Conservation (phyloP, 2,113 vertebrate genomes). For the Phrynosoma blainvillii region DNA sequence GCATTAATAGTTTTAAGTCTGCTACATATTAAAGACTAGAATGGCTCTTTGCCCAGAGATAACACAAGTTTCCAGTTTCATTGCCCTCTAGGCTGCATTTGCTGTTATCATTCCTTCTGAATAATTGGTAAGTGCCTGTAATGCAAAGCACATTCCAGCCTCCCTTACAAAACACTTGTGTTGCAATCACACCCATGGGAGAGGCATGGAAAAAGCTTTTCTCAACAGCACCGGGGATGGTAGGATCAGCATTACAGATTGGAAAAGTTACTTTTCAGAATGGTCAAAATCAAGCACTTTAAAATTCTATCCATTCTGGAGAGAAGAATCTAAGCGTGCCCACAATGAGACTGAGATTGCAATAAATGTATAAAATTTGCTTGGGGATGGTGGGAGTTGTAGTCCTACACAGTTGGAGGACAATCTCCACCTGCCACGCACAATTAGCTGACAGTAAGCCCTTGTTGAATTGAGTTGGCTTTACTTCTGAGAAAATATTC, state of each 20-base stretch:
- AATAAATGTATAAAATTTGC: background rate
- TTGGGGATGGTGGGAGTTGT: background rate
- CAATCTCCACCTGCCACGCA: background rate
- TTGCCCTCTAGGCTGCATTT: background rate
- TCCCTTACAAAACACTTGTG: background rate
- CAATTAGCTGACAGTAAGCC: background rate
- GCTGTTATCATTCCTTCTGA: background rate
- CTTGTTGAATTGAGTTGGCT: background rate
- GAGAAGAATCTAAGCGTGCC: background rate
- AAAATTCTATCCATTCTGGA: background rate
- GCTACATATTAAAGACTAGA: background rate
- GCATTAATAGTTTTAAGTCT: background rate
- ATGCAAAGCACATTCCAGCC: conserved; percentile 4
- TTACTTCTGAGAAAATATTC: background rate
- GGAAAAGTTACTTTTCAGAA: background rate
- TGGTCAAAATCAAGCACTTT: background rate
- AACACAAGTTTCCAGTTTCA: background rate
- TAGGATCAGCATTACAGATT: background rate
- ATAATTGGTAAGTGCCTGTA: background rate
- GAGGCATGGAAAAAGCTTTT: background rate
- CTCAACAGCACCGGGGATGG: background rate
- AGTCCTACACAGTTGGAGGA: background rate
- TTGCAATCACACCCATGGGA: background rate
- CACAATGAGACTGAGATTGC: background rate
- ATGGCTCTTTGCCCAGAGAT: background rate